Evolutionary conservation across 2,113 vertebrate species (phyloP).

Genomic region (Poeciliopsis occidentalis): DNA sequence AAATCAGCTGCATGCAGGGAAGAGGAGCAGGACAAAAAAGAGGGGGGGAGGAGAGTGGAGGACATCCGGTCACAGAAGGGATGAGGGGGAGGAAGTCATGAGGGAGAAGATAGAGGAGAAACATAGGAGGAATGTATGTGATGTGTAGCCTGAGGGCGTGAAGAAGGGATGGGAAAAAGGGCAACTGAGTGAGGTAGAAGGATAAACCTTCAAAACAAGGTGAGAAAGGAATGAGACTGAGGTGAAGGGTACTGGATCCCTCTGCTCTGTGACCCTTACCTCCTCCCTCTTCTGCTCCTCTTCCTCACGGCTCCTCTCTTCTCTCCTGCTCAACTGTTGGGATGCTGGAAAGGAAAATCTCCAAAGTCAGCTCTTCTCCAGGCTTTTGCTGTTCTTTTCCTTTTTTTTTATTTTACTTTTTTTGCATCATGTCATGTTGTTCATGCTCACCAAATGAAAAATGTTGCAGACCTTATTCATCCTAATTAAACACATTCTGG

Average conservation of each 20-base stretch:
- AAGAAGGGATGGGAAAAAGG: constrained; percentile 39
- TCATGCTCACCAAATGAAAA: constrained; percentile 52
- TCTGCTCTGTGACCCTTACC: constrained; percentile 37
- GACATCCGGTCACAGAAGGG: constrained; percentile 40
- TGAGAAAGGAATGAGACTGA: constrained; percentile 35
- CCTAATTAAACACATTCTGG: constrained; percentile 65
- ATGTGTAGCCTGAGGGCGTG: constrained; percentile 63
- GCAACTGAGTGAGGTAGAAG: constrained; percentile 30
- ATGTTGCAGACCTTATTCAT: constrained; percentile 49
- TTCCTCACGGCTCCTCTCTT: constrained; percentile 1
- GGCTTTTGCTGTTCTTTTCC: constrained; percentile 35
- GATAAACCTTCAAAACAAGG: constrained; percentile 49
- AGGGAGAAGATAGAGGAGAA: constrained; percentile 55
- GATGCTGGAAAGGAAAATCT: constrained; percentile 59
- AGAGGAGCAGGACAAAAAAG: constrained; percentile 3
- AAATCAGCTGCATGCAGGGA: constrained; percentile 36
- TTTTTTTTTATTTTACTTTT: no score
- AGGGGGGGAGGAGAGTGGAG: constrained; percentile 35
- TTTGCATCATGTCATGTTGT: constrained; percentile 56
- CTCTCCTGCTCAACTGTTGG: constrained; percentile 26
- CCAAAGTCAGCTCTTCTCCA: constrained; percentile 68
- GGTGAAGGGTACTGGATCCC: constrained; percentile 54
- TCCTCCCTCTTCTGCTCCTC: constrained; percentile 13
- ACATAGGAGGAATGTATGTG: constrained; percentile 62
- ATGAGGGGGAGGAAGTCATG: constrained; percentile 52